phyloP scores from a whole-genome alignment of 2,113 vertebrate species.

The Elaphurus davidianus region DNA sequence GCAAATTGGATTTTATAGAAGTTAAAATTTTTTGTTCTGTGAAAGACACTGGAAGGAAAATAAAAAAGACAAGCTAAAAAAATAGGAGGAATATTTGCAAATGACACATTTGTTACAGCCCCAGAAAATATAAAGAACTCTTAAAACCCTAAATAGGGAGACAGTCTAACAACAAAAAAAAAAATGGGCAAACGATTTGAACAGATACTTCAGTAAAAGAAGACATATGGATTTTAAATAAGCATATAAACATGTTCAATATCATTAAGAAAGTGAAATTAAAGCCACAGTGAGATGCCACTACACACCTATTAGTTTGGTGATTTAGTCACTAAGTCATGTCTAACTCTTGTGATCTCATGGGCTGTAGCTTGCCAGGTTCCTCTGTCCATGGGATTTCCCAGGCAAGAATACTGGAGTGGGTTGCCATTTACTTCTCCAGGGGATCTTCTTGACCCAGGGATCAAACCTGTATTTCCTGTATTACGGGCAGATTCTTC shows the following conservation, averaged over 20 bases:
- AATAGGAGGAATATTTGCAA: background rate
- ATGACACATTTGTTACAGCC: background rate
- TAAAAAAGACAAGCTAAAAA: background rate
- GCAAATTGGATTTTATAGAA: background rate
- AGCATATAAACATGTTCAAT: background rate
- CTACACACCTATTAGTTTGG: background rate
- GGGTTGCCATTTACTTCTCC: background rate
- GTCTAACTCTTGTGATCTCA: background rate
- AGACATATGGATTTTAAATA: background rate
- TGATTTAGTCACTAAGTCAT: background rate
- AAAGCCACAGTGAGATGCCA: background rate
- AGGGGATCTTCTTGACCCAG: background rate
- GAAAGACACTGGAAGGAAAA: background rate
- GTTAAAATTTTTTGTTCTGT: background rate
- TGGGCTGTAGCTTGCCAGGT: background rate
- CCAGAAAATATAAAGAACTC: background rate
- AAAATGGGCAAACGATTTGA: background rate
- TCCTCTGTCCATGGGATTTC: background rate
- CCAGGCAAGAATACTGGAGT: background rate
- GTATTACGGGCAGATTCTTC: background rate
- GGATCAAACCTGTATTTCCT: background rate
- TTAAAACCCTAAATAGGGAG: background rate
- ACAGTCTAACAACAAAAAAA: background rate
- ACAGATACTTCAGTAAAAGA: background rate
- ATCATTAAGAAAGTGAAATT: background rate